Base-by-base conservation (phyloP, 2,113 vertebrate species). In the Strigops habroptila region DNA sequence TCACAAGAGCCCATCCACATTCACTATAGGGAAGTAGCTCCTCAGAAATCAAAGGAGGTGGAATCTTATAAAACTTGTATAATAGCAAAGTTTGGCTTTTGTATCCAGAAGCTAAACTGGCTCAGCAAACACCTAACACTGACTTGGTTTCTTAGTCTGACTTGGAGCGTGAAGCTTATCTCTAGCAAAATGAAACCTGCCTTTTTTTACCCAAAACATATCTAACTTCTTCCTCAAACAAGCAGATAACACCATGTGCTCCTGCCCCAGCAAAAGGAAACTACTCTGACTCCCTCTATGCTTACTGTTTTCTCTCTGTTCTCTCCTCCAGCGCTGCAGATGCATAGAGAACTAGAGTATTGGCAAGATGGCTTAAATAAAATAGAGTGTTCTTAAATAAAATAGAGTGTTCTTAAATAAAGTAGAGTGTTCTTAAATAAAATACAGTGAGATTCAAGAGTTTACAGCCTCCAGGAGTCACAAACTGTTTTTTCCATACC, bases 401-500 rank as follows among this genome's bases (percentile, higher is more conserved):
- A n/a, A 23, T 39, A 39, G 39, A 39, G 39, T 39, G 39, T 39
- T 39, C 39, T 86, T 86, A 24, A 81, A 43, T 69, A 69, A 88
- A 88, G n/a, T 59, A 4, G 19, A 57, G 55, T 51, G 57, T 62
- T 86, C 37, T 88, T 88, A 27, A 80, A 39, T 71, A 69, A 90
- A 88, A 41, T 59, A 4, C 46, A 12, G 31, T 22, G 60, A 91
- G 84, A 91, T 59, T 88, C 33, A 55, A 46, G 80, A 51, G 9
- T 57, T 88, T 43, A 30, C 53, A 86, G 75, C 63, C 53, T 91
- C 13, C 27, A 46, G 71, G 59, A 97, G 59, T 77, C n/a, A 59
- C 91, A 89, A 71, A 91, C 81, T 83, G 11, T 39, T 94, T 95
- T 96, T 96, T 96, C 95, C 93, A 53, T 95, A 68, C 90, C n/a